Base-by-base conservation (phyloP, 2,797 vertebrate species). In the Austrolebias charrua region DNA sequence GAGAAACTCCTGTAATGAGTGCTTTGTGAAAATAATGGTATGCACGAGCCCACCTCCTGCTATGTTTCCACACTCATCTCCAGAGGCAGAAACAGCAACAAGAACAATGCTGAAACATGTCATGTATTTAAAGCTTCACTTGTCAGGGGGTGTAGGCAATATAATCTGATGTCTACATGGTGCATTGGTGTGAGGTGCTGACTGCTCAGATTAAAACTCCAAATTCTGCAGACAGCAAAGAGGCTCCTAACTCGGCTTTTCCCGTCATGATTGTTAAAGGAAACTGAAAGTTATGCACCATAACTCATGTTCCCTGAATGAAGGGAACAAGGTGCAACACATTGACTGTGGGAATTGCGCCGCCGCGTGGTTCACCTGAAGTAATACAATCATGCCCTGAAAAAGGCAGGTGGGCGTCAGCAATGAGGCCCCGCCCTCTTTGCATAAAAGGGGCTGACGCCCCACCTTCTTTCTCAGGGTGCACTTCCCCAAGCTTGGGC, bases 1-100 rank as follows among this genome's bases (percentile, higher is more conserved):
- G 78, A 90, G 88, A 86, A 70, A 70, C 78, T 88, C 80, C 73
- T 82, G 84, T 92, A 92, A 93, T 92, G 89, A 92, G 81, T 80
- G 86, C 86, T 90, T 86, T 86, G 84, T 80, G 77, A 83, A 38
- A 86, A 83, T 91, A 91, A 90, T 90, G 86, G 88, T 84, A 88
- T 90, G 88, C 86, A 86, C 72, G 40, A 74, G 55, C 44, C 75
- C 80, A 49, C 85, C 88, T 73, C 74, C 77, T 38, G 73, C 76
- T 70, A 74, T 71, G 81, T 79, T 71, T 79, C 74, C 69, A 72
- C 75, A 50, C 78, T 81, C 74, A 33, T 71, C 69, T 85, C 78
- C 83, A 83, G 69, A 78, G 73, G 81, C 82, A 78, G 83, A 73
- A 70, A 79, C 73, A 60, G 63, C 65, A 73, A 82, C 77, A 31